Evolutionary conservation across 2,888 invertebrate species (phyloP).

Genomic region (Pristionchus fissidentatus): DNA sequence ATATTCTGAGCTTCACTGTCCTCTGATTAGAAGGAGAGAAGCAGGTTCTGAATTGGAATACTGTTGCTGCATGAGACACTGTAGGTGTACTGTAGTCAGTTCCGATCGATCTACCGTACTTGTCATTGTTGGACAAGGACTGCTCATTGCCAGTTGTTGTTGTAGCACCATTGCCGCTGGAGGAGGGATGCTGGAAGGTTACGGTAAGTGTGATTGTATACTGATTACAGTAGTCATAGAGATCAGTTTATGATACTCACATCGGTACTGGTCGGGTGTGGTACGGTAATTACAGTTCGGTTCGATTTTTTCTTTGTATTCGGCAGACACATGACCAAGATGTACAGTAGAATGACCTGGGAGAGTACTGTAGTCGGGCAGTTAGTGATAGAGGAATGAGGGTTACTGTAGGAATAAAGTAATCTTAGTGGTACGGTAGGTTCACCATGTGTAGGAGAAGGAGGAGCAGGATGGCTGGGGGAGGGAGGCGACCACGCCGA

Average conservation of each 20-base stretch:
- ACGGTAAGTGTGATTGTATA: too few relatives aligned
- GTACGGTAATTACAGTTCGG: not conserved
- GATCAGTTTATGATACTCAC: not conserved
- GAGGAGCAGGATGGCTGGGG: not conserved
- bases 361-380: too few relatives aligned
- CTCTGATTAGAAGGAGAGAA: too few relatives aligned
- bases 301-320: too few relatives aligned
- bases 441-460: not conserved
- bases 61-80: too few relatives aligned
- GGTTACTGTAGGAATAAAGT: too few relatives aligned
- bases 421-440: slow-evolving; percentile 20
- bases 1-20: too few relatives aligned
- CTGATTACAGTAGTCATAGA: not conserved
- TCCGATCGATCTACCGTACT: too few relatives aligned
- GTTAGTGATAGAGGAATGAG: too few relatives aligned
- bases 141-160: not conserved
- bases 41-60: too few relatives aligned
- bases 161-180: not conserved
- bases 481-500: not conserved
- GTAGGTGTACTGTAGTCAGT: too few relatives aligned
- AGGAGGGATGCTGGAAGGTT: not conserved
- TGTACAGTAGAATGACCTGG: not conserved
- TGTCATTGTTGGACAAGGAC: too few relatives aligned
- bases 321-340: not conserved
- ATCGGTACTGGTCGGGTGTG: not conserved